Base-by-base conservation (phyloP, 2,888 invertebrate species). In the Dusona sp. region DNA sequence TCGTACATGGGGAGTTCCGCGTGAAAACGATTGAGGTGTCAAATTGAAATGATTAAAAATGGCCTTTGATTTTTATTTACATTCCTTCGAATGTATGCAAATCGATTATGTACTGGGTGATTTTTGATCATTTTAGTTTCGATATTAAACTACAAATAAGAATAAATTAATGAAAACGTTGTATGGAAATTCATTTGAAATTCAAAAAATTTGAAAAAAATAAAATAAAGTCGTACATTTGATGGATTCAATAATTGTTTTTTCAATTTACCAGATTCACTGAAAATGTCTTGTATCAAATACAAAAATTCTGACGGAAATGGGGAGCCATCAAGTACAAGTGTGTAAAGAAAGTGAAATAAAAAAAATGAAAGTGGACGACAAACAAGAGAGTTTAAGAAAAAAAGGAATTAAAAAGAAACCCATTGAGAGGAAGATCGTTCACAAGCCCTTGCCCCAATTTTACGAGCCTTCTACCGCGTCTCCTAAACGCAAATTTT, bases 391-490 rank as follows among this genome's bases (percentile, higher is more conserved):
- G 54, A 38, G 67, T 22, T 36, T 78, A 75, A 29, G 45, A 36
- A 51, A 42, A 68, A 68, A n/a, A 9, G 1, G 25, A 36, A 38
- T 16, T n/a, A 29, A 51, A 36, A 48, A 13, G n/a, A 48, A 67
- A 25, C 38, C 3, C 33, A 48, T 61, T n/a, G 38, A 36, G 78
- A 68, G 73, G n/a, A 48, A 85, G 78, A 74, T 45, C 74, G 78
- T 85, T 75, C 51, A 70, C 54, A 38, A 72, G 83, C 22, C 77
- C 75, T 82, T 57, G 73, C 65, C 51, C 70, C 54, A 80, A 72
- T 84, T 72, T 72, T 25, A 8, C 6, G 48, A 64, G 1, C 64
- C 25, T 73, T 80, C 67, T 79, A 45, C 57, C 16, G 51, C 68
- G 33, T 51, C 48, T 65, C 48, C 42, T 48, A 19, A 48, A 64